A percentile compares a stretch with the other conserved stretches of the same genome.
These are phyloP conservation scores for Cichladusa arquata DNA, from an alignment of 2,113 vertebrate species.

Conservation along the genomic window DNA sequence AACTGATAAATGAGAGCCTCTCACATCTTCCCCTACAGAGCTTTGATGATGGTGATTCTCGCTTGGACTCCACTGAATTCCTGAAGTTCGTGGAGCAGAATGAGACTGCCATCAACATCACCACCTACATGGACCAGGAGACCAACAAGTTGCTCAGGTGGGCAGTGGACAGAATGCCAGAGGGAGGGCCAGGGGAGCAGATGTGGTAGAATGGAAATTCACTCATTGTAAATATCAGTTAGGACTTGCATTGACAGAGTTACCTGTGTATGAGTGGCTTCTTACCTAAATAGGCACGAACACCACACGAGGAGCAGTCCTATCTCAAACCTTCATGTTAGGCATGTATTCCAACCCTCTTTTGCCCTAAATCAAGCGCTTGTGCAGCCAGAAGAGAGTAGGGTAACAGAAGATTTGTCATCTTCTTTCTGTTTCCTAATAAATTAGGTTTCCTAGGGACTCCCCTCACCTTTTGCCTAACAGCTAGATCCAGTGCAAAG, in stretches of 20 bases:
- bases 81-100: slow-evolving; percentile 97
- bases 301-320: neutral
- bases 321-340: neutral
- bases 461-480: neutral
- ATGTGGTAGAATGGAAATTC: neutral
- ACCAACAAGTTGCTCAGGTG: slow-evolving; percentile 95
- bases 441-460: neutral
- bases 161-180: neutral
- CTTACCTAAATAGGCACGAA: neutral
- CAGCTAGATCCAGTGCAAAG: neutral
- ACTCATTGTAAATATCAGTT: neutral
- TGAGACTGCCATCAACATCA: slow-evolving; percentile 88
- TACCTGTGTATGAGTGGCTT: neutral
- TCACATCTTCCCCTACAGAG: slow-evolving; percentile 70
- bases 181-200: neutral
- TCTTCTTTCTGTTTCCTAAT: neutral
- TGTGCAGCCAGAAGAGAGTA: neutral
- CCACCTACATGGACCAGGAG: slow-evolving; percentile 89
- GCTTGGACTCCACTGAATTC: slow-evolving; percentile 91
- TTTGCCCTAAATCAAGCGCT: neutral
- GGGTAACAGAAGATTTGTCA: neutral
- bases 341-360: neutral
- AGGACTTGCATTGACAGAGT: neutral
- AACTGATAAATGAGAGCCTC: neutral
- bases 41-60: slow-evolving; percentile 90